Percentiles rank a stretch among this genome's conserved stretches.
These are phyloP conservation scores for Aelia acuminata DNA, from an alignment of 2,888 invertebrate genomes.

Conservation along the genomic window DNA sequence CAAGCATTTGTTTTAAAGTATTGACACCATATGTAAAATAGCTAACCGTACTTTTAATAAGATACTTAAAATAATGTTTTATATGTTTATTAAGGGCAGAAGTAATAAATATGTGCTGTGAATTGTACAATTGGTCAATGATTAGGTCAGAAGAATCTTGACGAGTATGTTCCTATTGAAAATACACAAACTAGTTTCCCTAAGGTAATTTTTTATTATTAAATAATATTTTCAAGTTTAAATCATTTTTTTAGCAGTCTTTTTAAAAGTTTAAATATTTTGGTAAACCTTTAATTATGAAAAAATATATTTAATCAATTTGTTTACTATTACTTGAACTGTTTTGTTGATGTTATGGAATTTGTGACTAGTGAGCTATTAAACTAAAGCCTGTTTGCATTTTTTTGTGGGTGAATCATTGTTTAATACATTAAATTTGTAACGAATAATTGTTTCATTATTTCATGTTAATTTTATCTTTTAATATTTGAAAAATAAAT, in stretches of 20 bases:
- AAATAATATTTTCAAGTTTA: not conserved
- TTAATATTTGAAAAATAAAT: not conserved
- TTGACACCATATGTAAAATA: conserved; percentile 31
- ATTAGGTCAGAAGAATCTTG: conserved; percentile 14
- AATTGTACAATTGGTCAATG: conserved; percentile 4
- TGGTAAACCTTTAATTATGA: not conserved
- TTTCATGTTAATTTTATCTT: too few relatives aligned
- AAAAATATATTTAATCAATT: not conserved
- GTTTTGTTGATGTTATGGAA: not conserved
- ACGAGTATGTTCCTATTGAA: not conserved
- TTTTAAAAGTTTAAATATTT: not conserved
- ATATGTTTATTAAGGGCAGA: not conserved
- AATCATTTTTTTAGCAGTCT: not conserved
- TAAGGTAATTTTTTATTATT: conserved; percentile 16
- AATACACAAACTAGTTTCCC: not conserved
- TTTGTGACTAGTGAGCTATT: not conserved
- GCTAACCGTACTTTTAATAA: conserved; percentile 14
- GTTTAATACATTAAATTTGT: not conserved
- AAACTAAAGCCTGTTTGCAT: not conserved
- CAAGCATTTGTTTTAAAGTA: conserved; percentile 30
- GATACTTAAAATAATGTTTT: not conserved
- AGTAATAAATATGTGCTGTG: conserved; percentile 26
- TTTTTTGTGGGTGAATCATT: not conserved
- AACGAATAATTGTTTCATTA: too few relatives aligned
- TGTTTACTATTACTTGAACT: not conserved